These are phyloP conservation scores for Euwallacea similis DNA, from an alignment of 1,140 invertebrate genomes.

Conservation along the genomic window DNA sequence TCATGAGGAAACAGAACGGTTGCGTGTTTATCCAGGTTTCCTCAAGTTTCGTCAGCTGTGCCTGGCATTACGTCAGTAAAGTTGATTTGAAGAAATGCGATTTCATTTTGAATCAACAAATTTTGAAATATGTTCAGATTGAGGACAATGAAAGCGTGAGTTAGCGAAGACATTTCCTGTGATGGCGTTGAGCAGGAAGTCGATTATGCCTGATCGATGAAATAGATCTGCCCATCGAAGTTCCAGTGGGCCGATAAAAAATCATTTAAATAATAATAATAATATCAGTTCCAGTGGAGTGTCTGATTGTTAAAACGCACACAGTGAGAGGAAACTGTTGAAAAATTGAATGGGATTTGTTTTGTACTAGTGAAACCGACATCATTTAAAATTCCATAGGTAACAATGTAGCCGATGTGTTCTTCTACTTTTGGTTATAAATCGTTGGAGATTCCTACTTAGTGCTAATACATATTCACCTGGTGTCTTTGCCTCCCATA, in stretches of 20 bases:
- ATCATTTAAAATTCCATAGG: too few species aligned
- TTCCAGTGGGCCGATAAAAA: conserved; percentile 31
- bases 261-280: conserved; percentile 23
- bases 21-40: too few species aligned
- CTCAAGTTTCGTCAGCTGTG: too few species aligned
- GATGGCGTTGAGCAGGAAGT: conserved; percentile 37
- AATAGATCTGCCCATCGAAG: conserved; percentile 33
- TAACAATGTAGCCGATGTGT: too few species aligned
- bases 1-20: not conserved
- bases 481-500: conserved; percentile 5
- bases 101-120: not conserved
- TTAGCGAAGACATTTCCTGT: conserved; percentile 32
- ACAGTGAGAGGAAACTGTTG: not conserved
- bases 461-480: too few species aligned
- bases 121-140: conserved; percentile 23
- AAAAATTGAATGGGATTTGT: not conserved
- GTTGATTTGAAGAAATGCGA: too few species aligned
- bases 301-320: not conserved
- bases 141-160: conserved; percentile 23
- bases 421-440: too few species aligned
- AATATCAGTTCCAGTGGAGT: conserved; percentile 8
- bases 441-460: too few species aligned
- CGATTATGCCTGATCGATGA: too few species aligned
- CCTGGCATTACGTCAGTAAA: too few species aligned
- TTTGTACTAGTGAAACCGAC: too few species aligned